A percentile compares a stretch with the other conserved stretches of the same genome.
Conservation (phyloP, 2,113 vertebrate genomes). For the Capreolus pygargus region DNA sequence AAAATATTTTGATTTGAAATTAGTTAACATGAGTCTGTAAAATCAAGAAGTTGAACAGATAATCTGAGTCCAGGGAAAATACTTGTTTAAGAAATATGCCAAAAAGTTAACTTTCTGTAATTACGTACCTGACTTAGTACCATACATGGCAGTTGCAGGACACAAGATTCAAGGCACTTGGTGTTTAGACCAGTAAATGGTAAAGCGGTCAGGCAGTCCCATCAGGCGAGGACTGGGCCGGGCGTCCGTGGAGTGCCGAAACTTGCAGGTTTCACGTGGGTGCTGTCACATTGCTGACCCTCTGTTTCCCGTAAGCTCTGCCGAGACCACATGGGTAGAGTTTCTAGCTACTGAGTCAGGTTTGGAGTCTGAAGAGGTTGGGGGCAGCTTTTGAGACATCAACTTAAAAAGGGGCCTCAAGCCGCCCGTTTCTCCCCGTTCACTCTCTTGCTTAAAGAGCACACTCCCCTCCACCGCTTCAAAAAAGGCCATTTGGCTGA, state of each 20-base stretch:
- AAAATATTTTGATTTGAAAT: conserved; percentile 10
- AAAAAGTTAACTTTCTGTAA: neutral
- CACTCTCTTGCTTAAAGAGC: neutral
- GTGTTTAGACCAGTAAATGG: neutral
- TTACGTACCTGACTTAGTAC: neutral
- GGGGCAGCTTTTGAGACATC: neutral
- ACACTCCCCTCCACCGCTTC: rapidly evolving
- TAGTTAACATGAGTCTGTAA: neutral
- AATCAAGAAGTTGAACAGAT: neutral
- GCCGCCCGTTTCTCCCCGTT: rapidly evolving
- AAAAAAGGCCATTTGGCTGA: neutral
- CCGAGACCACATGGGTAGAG: neutral
- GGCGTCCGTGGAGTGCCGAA: no score
- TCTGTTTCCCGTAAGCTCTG: neutral
- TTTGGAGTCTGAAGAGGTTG: neutral
- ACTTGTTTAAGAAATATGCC: neutral
- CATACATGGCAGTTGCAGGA: neutral
- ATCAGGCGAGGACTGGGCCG: neutral
- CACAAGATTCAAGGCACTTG: neutral
- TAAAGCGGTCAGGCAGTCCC: neutral
- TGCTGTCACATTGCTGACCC: neutral
- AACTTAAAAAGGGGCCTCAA: neutral
- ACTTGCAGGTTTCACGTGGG: neutral
- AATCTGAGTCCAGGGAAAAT: neutral
- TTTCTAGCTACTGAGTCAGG: neutral